phyloP scores from a whole-genome alignment of 2,888 invertebrate genomes.

The Timandra comae region DNA sequence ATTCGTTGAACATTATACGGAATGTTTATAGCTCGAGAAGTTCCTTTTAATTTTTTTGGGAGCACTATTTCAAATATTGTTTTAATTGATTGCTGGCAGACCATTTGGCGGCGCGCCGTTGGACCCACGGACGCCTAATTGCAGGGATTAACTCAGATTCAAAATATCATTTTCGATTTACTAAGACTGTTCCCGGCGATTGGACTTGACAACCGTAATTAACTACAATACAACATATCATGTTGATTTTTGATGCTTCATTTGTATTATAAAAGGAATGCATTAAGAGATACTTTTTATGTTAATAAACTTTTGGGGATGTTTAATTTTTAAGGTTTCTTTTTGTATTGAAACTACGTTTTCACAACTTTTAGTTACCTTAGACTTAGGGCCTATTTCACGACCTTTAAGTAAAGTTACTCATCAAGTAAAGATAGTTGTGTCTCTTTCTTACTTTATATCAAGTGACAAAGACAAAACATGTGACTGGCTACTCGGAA shows the following conservation, averaged over 20 bases:
- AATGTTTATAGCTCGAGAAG: conserved; percentile 65
- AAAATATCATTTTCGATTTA: conserved; percentile 43
- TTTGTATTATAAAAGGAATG: conserved; percentile 22
- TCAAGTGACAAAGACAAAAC: too few relatives aligned
- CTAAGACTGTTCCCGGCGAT: conserved; percentile 36
- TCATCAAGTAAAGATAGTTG: too few relatives aligned
- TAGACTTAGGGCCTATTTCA: too few relatives aligned
- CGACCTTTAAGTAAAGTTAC: too few relatives aligned
- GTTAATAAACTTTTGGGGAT: too few relatives aligned
- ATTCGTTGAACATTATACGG: conserved; percentile 47
- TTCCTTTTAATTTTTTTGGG: conserved; percentile 66
- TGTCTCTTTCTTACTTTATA: too few relatives aligned
- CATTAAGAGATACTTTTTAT: conserved; percentile 11
- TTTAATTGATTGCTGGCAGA: conserved; percentile 74
- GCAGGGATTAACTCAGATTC: conserved; percentile 48
- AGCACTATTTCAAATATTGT: conserved; percentile 74
- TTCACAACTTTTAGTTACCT: too few relatives aligned
- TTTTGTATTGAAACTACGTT: too few relatives aligned
- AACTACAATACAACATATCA: conserved; percentile 47
- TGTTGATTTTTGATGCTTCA: conserved; percentile 38
- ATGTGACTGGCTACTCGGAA: too few relatives aligned
- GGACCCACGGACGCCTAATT: conserved; percentile 49
- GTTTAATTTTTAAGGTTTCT: too few relatives aligned
- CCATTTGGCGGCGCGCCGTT: conserved; percentile 59
- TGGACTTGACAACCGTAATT: conserved; percentile 50